Evolutionary conservation across 2,888 invertebrate species (phyloP), one percentile per base, ranked within the genome.

Genomic region (Megamerina dolium): DNA sequence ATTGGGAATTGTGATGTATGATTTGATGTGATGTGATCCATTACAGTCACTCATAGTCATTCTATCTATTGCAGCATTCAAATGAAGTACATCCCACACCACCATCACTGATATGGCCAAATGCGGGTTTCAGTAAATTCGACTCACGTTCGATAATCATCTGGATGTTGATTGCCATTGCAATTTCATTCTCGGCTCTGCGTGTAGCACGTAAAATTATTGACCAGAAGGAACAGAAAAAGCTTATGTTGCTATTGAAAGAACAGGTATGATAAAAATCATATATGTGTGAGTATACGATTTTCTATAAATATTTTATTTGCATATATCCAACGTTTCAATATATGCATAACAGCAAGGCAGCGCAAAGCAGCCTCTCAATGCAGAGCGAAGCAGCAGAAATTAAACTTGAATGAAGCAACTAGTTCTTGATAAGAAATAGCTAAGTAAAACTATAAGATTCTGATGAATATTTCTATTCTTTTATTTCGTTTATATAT

Each of bases 141-240:
- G 71, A 72, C 46, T 66, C 67, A 1, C 65, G 67, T 21, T 67
- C 69, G 3, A 61, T 68, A 3, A 60, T 70, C 10, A 63, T 72
- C 12, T 71, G 70, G 69, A 57, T 72, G 53, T 48, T 69, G 21
- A 59, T 57, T 14, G 63, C 63, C 16, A 63, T 71, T 23, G 61
- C 62, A 0, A 23, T 67, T 10, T 63, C 66, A 0, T 70, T 71
- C 38, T 51, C 66, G 0, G 59, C 59, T 1, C 37, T 69, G 14
- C 60, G 65, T 29, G 54, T 64, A 44, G 57, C 52, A 3, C 54
- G 59, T 3, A 55, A 57, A 1, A 54, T 61, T 14, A 50, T 68
- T 17, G 65, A 64, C 41, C 52, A 51, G 30, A 52, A 52, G 3
- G 60, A 60, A 26, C 57, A 55, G 30, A 55, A 55, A 26, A 55